These are phyloP conservation scores for Gorsachius goisagi DNA, from an alignment of 2,113 vertebrate genomes.

Conservation along the genomic window DNA sequence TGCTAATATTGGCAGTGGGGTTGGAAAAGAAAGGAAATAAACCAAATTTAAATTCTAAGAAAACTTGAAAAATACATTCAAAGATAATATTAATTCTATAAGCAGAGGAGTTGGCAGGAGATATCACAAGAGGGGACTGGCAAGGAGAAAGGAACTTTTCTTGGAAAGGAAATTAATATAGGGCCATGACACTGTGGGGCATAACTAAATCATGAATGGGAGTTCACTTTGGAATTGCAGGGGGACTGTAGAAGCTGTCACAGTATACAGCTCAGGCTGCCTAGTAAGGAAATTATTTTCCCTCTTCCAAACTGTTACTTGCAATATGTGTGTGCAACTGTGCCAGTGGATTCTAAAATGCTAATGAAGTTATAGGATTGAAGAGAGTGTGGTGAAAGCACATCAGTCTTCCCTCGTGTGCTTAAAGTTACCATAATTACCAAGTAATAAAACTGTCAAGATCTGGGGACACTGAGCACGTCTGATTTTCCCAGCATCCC, in stretches of 20 bases:
- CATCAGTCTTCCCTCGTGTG: neutral
- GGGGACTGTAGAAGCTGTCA: neutral
- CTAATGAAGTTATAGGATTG: neutral
- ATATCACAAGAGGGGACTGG: neutral
- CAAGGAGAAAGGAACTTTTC: neutral
- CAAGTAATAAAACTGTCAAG: neutral
- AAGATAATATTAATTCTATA: neutral
- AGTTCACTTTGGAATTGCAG: neutral
- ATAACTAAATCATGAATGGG: neutral
- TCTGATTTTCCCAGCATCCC: neutral
- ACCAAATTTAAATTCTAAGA: neutral
- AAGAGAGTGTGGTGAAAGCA: neutral
- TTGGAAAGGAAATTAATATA: neutral
- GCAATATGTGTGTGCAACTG: neutral
- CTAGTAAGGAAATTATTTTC: neutral
- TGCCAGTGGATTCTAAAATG: slow-evolving; percentile 16
- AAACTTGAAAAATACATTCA: neutral
- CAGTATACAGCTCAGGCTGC: neutral
- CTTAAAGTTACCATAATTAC: neutral
- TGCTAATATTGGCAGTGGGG: neutral
- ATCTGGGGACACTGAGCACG: neutral
- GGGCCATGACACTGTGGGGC: neutral
- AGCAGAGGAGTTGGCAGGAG: neutral
- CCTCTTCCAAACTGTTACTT: neutral
- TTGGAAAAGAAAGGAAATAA: neutral